A percentile compares a stretch with the other conserved stretches of the same genome.
Conservation (phyloP, 2,888 invertebrate genomes). For the Pollenia labialis region DNA sequence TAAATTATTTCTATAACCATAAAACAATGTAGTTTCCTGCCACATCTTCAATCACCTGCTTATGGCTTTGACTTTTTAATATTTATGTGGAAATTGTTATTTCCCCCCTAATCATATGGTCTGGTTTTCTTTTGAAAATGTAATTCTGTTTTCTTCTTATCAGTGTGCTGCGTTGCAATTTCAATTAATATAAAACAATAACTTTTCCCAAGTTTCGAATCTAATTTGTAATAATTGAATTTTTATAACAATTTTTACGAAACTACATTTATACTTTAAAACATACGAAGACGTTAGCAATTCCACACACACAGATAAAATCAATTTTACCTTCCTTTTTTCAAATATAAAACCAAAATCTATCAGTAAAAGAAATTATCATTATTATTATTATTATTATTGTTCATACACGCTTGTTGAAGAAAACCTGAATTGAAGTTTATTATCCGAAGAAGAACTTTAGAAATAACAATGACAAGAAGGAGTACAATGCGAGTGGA, state of each 20-base stretch:
- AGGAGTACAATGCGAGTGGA: not conserved
- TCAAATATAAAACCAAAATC: slow-evolving; percentile 35
- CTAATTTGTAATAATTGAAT: slow-evolving; percentile 68
- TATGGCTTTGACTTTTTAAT: not conserved
- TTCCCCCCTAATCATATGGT: not conserved
- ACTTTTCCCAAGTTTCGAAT: slow-evolving; percentile 64
- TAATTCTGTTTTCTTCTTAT: slow-evolving; percentile 36
- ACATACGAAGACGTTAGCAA: slow-evolving; percentile 34
- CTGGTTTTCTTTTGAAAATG: slow-evolving; percentile 11
- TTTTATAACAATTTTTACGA: slow-evolving; percentile 58
- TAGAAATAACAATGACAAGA: slow-evolving; percentile 15
- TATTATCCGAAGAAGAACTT: slow-evolving; percentile 31
- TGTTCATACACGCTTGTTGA: not conserved
- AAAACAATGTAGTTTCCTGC: not conserved
- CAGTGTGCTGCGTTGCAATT: slow-evolving; percentile 40
- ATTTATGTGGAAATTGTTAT: not conserved
- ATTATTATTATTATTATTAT: slow-evolving; percentile 46
- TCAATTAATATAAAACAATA: slow-evolving; percentile 61
- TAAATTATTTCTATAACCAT: not conserved
- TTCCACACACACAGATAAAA: slow-evolving; percentile 45
- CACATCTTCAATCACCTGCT: not conserved
- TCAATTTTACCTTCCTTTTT: slow-evolving; percentile 49
- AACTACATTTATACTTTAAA: slow-evolving; percentile 21
- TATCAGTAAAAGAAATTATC: slow-evolving; percentile 29
- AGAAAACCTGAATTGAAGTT: slow-evolving; percentile 42